phyloP scores from a whole-genome alignment of 2,797 vertebrate species.

The Cyclura pinguis region DNA sequence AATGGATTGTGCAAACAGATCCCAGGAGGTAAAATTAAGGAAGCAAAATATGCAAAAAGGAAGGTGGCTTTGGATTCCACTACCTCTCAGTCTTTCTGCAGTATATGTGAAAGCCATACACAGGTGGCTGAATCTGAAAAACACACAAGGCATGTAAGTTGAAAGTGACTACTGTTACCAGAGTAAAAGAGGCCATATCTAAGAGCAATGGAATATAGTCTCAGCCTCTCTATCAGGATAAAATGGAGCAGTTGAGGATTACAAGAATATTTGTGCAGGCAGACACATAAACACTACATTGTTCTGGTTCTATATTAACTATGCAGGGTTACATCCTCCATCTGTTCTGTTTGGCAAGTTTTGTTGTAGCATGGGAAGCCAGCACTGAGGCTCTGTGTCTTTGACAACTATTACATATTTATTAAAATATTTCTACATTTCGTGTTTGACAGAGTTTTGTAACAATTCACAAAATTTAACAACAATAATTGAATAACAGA shows the following conservation, averaged over 20 bases:
- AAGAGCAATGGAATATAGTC: background rate
- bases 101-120: conserved; percentile 8
- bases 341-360: background rate
- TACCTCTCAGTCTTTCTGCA: conserved; percentile 11
- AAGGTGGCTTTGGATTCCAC: background rate
- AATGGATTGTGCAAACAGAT: conserved; percentile 9
- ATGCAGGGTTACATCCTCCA: background rate
- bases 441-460: background rate
- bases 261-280: background rate
- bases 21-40: background rate
- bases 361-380: background rate
- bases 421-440: background rate
- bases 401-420: background rate
- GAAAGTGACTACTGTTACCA: conserved; percentile 36
- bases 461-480: background rate
- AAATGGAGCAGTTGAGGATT: background rate
- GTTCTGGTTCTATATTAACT: background rate
- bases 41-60: conserved; percentile 19
- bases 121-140: conserved; percentile 7
- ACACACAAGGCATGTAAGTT: conserved; percentile 25
- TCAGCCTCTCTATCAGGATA: background rate
- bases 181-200: background rate
- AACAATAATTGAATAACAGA: background rate
- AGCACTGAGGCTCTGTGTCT: background rate
- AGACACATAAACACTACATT: background rate